These are phyloP conservation scores for Protosalanx chinensis DNA, from an alignment of 2,797 vertebrate species.

Conservation along the genomic window DNA sequence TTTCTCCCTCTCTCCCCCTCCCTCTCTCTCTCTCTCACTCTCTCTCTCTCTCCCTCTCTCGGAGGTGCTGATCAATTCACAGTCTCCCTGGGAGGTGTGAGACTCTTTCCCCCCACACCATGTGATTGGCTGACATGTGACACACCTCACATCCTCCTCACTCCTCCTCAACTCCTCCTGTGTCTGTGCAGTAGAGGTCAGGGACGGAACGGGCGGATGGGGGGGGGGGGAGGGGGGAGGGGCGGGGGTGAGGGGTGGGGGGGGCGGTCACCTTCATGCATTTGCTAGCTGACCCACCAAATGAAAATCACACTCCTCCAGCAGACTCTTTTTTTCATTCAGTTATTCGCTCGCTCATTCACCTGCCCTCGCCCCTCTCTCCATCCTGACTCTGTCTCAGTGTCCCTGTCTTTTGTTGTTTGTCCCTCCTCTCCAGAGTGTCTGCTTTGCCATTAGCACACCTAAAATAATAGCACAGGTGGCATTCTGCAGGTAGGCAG, in stretches of 20 bases:
- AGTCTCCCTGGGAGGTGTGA: constrained; percentile 75
- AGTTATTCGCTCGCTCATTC: constrained; percentile 4
- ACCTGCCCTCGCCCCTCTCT: constrained; percentile 15
- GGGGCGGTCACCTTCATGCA: not conserved
- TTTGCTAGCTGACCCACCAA: constrained; percentile 7
- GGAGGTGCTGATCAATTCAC: constrained; percentile 82
- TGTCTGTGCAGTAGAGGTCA: not conserved
- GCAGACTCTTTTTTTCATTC: not conserved
- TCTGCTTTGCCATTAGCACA: constrained; percentile 76
- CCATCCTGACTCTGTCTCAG: constrained; percentile 24
- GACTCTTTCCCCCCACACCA: constrained; percentile 33
- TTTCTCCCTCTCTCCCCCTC: not conserved
- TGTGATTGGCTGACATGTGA: constrained; percentile 32
- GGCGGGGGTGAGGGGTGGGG: no score
- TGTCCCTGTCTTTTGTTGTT: constrained; percentile 15
- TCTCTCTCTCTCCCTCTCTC: constrained; percentile 38
- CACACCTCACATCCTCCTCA: constrained; percentile 8
- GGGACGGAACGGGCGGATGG: not conserved
- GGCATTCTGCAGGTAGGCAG: constrained; percentile 21
- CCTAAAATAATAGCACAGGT: constrained; percentile 69
- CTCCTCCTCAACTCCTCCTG: not conserved
- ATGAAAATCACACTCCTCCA: constrained; percentile 12
- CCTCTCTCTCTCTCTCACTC: not conserved
- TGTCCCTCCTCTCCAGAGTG: constrained; percentile 38
- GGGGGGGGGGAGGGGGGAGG: no score